A percentile compares a stretch with the other conserved stretches of the same genome.
These are phyloP conservation scores for Heliconius nattereri DNA, from an alignment of 1,140 invertebrate genomes.

Conservation along the genomic window DNA sequence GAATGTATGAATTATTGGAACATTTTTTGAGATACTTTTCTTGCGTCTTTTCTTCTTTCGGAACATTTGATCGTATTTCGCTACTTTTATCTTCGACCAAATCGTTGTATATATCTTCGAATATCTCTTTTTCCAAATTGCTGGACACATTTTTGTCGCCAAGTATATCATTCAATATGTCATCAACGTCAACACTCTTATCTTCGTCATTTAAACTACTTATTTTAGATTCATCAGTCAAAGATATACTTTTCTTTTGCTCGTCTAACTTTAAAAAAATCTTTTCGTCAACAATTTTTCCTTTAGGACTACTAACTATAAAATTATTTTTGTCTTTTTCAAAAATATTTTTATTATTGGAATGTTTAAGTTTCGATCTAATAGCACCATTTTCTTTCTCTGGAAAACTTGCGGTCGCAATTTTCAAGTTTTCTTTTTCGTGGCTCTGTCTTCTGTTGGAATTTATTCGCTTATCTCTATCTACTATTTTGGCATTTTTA, in stretches of 20 bases:
- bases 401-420: slow-evolving; percentile 50
- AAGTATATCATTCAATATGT: slow-evolving; percentile 69
- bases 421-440: slow-evolving; percentile 74
- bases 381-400: slow-evolving; percentile 78
- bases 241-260: slow-evolving; percentile 51
- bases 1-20: slow-evolving; percentile 64
- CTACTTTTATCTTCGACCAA: slow-evolving; percentile 50
- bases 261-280: slow-evolving; percentile 58
- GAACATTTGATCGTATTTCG: slow-evolving; percentile 45
- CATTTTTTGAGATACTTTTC: slow-evolving; percentile 55
- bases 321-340: slow-evolving; percentile 77
- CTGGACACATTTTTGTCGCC: slow-evolving; percentile 55
- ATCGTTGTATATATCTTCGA: slow-evolving; percentile 69
- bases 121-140: slow-evolving; percentile 64
- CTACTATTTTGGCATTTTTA: slow-evolving; percentile 69
- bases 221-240: slow-evolving; percentile 58
- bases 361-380: slow-evolving; percentile 79
- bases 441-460: slow-evolving; percentile 62
- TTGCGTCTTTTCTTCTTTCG: slow-evolving; percentile 38
- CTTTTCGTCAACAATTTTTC: slow-evolving; percentile 61
- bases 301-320: slow-evolving; percentile 71
- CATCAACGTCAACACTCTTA: slow-evolving; percentile 57
- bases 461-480: slow-evolving; percentile 67
- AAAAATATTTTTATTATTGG: slow-evolving; percentile 76
- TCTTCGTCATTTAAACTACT: slow-evolving; percentile 55